Conservation (phyloP, 1,140 invertebrate genomes). For the Lithobius niger region DNA sequence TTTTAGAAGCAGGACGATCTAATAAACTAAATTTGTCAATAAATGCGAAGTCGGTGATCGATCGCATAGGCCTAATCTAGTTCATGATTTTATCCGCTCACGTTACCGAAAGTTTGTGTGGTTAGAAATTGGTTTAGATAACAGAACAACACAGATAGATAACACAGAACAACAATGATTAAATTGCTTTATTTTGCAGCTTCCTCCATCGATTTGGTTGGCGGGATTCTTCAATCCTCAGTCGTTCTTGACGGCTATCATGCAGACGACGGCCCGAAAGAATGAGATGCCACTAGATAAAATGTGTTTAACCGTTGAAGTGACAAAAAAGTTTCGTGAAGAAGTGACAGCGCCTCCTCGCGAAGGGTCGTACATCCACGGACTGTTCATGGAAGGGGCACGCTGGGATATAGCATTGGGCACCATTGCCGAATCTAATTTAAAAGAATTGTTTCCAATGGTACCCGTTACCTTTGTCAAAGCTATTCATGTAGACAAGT, state of each 20-base stretch:
- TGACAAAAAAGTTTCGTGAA: constrained; percentile 90
- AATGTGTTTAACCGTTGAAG: constrained; percentile 93
- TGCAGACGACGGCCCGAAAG: constrained; percentile 88
- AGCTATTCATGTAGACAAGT: constrained; percentile 55
- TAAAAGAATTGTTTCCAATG: constrained; percentile 84
- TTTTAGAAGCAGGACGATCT: too few species aligned
- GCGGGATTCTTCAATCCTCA: constrained; percentile 95
- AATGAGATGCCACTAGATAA: constrained; percentile 90
- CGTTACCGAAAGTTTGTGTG: too few species aligned
- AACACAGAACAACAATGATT: too few species aligned
- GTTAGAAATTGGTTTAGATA: too few species aligned
- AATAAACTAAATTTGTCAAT: too few species aligned
- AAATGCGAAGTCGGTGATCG: too few species aligned
- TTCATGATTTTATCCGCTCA: too few species aligned
- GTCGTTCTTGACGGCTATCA: constrained; percentile 87
- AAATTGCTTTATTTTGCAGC: constrained; percentile 4
- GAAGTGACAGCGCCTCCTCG: constrained; percentile 78
- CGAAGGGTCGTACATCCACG: constrained; percentile 85
- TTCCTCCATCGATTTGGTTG: constrained; percentile 68
- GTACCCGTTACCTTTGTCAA: constrained; percentile 91
- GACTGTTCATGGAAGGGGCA: constrained; percentile 88
- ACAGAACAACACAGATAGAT: too few species aligned
- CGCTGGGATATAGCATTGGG: constrained; percentile 77
- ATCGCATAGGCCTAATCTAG: too few species aligned
- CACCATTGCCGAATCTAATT: constrained; percentile 72